Conservation (phyloP, 2,888 invertebrate species). For the Subacronicta megacephala region DNA sequence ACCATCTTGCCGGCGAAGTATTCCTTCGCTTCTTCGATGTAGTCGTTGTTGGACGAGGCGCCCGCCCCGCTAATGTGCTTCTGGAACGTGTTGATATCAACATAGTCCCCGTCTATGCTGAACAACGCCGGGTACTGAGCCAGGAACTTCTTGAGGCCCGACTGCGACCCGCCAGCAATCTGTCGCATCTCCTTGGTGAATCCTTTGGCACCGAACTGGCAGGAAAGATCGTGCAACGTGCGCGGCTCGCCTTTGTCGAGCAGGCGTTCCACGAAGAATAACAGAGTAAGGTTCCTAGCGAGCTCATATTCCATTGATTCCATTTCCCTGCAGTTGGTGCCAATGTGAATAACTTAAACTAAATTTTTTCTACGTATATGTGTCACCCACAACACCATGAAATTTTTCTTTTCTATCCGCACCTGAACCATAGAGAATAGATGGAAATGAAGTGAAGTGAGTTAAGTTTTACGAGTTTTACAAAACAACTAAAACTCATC, state of each 20-base stretch:
- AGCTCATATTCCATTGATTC: constrained; percentile 98
- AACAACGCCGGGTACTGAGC: constrained; percentile 99
- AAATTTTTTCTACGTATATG: constrained; percentile 88
- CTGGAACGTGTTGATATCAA: constrained; percentile 95
- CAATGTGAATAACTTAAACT: constrained; percentile 86
- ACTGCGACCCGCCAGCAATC: constrained; percentile 98
- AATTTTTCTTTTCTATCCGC: constrained; percentile 82
- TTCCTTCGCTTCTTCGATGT: constrained; percentile 98
- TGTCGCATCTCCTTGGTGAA: constrained; percentile 99
- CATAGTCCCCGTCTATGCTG: constrained; percentile 97
- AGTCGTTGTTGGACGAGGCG: constrained; percentile 93
- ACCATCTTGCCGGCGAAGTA: constrained; percentile 98
- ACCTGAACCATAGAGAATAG: constrained; percentile 79
- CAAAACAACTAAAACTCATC: constrained; percentile 37
- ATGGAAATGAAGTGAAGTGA: constrained; percentile 66
- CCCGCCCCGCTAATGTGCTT: constrained; percentile 90
- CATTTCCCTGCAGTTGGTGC: constrained; percentile 92
- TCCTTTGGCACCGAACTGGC: constrained; percentile 99
- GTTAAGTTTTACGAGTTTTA: neutral
- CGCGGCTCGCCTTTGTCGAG: constrained; percentile 99
- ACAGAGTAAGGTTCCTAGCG: constrained; percentile 97
- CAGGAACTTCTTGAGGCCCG: constrained; percentile 98
- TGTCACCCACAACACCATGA: constrained; percentile 90
- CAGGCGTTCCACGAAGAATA: constrained; percentile 99
- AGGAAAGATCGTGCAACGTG: constrained; percentile 98